Percentiles rank a stretch among this genome's conserved stretches.
Conservation (phyloP, 2,113 vertebrate species). For the Smithornis capensis region DNA sequence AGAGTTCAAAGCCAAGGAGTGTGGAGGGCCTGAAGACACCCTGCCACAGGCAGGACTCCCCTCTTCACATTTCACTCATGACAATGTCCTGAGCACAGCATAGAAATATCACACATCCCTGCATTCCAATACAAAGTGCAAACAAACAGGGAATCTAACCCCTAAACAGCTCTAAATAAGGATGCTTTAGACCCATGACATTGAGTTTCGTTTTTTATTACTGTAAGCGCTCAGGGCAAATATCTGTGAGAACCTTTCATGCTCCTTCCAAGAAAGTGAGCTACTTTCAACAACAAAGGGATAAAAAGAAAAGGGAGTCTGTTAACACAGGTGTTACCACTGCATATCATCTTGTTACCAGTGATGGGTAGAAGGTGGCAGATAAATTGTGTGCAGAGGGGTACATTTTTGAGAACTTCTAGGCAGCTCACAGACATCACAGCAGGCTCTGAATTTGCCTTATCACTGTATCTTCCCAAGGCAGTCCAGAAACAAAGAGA, state of each 20-base stretch:
- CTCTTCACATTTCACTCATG: rapidly evolving
- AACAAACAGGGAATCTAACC: background rate
- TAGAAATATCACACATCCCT: background rate
- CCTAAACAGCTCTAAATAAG: background rate
- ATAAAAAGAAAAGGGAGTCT: background rate
- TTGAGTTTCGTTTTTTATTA: background rate
- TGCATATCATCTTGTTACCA: background rate
- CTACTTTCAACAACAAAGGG: background rate
- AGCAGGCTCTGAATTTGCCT: background rate
- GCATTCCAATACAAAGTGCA: background rate
- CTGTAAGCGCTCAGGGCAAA: background rate
- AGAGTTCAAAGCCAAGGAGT: background rate
- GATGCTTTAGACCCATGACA: background rate
- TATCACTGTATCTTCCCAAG: background rate
- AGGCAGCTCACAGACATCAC: background rate
- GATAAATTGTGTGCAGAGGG: background rate
- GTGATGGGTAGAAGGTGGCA: background rate
- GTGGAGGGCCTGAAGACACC: rapidly evolving
- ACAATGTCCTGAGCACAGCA: background rate
- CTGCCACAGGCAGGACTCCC: background rate
- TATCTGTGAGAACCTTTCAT: background rate
- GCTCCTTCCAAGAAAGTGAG: background rate
- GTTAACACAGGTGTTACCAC: background rate
- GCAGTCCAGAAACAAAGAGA: background rate
- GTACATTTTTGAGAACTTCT: background rate